phyloP scores from a whole-genome alignment of 2,888 invertebrate species.

The Punctoribates punctum region DNA sequence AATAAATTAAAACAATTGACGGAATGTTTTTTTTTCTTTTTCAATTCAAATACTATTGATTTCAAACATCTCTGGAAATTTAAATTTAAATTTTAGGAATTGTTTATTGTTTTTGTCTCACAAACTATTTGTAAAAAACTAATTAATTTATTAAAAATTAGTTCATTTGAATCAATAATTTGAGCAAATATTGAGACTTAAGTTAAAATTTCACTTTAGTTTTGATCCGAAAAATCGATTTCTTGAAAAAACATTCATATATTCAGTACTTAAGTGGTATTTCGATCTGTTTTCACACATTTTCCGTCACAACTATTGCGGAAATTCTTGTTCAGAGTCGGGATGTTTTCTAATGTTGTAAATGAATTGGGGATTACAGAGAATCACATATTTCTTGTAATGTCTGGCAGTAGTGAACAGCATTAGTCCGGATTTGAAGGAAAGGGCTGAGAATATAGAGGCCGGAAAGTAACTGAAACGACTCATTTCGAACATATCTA shows the following conservation, averaged over 20 bases:
- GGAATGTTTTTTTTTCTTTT: neutral
- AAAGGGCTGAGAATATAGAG: neutral
- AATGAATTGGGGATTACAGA: constrained; percentile 26
- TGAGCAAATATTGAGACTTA: constrained; percentile 2
- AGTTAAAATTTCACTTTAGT: neutral
- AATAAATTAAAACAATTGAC: neutral
- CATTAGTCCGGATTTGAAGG: constrained; percentile 1
- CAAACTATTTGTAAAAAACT: neutral
- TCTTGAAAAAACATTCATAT: neutral
- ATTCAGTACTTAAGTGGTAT: no score
- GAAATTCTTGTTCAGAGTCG: constrained; percentile 21
- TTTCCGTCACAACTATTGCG: neutral
- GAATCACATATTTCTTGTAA: constrained; percentile 30
- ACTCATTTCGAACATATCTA: constrained; percentile 4
- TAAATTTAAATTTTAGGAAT: no score
- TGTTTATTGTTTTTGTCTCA: no score
- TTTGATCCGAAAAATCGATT: neutral
- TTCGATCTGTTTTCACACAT: neutral
- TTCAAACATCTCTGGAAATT: no score
- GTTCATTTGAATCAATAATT: neutral
- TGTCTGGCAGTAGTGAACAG: constrained; percentile 11
- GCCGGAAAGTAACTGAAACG: constrained; percentile 15
- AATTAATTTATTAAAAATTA: neutral
- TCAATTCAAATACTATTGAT: neutral
- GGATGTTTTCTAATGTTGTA: constrained; percentile 17